phyloP scores from a whole-genome alignment of 2,888 invertebrate genomes.

The Hermodice carunculata region DNA sequence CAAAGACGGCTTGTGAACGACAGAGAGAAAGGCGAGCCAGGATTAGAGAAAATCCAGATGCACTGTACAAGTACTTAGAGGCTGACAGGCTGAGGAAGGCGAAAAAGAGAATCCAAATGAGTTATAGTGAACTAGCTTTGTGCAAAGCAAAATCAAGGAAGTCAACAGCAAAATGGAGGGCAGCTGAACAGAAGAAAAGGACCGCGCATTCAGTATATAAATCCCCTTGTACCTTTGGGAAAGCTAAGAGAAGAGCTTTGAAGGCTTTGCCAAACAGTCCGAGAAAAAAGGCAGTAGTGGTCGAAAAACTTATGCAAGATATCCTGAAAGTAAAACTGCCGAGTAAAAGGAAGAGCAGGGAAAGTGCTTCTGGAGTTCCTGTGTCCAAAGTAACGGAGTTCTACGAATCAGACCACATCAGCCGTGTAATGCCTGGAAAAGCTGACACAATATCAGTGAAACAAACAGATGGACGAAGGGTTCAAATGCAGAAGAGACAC shows the following conservation, averaged over 20 bases:
- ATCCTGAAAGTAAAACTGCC: neutral
- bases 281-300: neutral
- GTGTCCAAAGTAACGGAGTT: neutral
- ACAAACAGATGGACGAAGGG: neutral
- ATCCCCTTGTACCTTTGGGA: neutral
- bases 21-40: neutral
- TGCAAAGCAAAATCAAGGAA: neutral
- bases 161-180: neutral
- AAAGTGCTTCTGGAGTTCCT: neutral
- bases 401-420: neutral
- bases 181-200: neutral
- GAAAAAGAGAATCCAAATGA: neutral
- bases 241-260: neutral
- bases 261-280: neutral
- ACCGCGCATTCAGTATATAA: neutral
- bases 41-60: neutral
- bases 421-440: neutral
- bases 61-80: neutral
- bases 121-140: neutral
- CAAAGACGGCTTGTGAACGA: neutral
- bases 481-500: slow-evolving; percentile 6
- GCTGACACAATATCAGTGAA: neutral
- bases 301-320: neutral
- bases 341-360: neutral
- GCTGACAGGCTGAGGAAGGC: neutral